Percentiles rank a stretch among this genome's conserved stretches.
Evolutionary conservation across 2,113 vertebrate species (phyloP).

Genomic region (Marmota flaviventris): DNA sequence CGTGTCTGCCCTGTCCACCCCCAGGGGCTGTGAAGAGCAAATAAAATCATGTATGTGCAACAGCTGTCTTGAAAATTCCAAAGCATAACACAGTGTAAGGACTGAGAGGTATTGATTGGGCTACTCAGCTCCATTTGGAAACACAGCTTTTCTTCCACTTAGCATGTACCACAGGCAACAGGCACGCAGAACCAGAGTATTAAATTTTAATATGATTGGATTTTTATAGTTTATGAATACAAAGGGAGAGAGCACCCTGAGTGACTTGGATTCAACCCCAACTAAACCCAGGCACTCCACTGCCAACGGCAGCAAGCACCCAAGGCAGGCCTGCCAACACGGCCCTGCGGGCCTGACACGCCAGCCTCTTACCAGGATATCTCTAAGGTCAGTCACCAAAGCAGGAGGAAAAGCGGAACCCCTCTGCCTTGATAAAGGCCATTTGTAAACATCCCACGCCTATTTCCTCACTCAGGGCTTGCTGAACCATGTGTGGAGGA

Average conservation of each 20-base stretch:
- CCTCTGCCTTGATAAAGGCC: neutral
- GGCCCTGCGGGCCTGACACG: neutral
- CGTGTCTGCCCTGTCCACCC: neutral
- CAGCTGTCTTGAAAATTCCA: neutral
- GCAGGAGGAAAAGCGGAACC: neutral
- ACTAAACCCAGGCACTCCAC: neutral
- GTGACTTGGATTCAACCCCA: neutral
- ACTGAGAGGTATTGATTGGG: neutral
- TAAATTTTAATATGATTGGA: conserved; percentile 54
- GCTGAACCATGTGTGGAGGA: neutral
- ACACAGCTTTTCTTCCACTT: neutral
- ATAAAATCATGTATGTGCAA: neutral
- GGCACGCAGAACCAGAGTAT: neutral
- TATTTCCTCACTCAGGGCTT: neutral
- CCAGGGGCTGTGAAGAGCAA: neutral
- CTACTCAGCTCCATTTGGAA: conserved; percentile 28
- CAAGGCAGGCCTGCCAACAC: neutral
- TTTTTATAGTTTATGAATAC: neutral
- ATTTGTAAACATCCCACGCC: conserved; percentile 41
- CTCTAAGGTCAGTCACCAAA: neutral
- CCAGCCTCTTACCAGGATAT: neutral
- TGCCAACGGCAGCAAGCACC: conserved; percentile 24
- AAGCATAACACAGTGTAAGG: neutral
- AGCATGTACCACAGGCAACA: neutral
- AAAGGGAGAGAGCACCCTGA: neutral